A percentile compares a stretch with the other conserved stretches of the same genome.
phyloP scores from a whole-genome alignment of 2,797 vertebrate species.

The Crax fasciolata region DNA sequence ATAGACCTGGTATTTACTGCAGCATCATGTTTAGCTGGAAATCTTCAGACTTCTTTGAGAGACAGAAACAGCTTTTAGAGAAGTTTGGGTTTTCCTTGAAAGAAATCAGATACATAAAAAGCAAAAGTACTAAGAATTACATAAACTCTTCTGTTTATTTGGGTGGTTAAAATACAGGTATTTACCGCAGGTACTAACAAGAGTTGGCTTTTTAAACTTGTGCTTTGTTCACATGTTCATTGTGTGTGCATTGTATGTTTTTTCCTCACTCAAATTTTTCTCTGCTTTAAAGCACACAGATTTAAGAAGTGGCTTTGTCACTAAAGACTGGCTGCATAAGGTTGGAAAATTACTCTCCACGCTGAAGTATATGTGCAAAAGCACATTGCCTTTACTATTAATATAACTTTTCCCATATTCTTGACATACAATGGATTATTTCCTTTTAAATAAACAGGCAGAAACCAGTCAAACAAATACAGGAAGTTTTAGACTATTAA shows the following conservation, averaged over 20 bases:
- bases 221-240: background rate
- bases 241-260: background rate
- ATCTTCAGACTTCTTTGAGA: background rate
- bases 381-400: slow-evolving; percentile 40
- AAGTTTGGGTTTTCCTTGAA: background rate
- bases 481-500: slow-evolving; percentile 67
- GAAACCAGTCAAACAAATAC: slow-evolving; percentile 66
- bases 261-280: background rate
- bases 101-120: background rate
- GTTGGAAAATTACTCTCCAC: background rate
- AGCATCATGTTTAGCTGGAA: background rate
- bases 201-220: background rate
- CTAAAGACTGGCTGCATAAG: background rate
- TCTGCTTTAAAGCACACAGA: background rate
- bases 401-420: slow-evolving; percentile 58
- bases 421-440: slow-evolving; percentile 66
- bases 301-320: background rate
- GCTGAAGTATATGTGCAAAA: background rate
- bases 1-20: background rate
- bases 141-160: background rate
- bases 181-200: background rate
- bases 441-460: slow-evolving; percentile 68
- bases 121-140: background rate
- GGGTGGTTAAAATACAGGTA: background rate
- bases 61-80: background rate